Evolutionary conservation across 2,888 invertebrate genomes (phyloP), one percentile per base, ranked within the genome.

Genomic region (Hypsopygia costalis): DNA sequence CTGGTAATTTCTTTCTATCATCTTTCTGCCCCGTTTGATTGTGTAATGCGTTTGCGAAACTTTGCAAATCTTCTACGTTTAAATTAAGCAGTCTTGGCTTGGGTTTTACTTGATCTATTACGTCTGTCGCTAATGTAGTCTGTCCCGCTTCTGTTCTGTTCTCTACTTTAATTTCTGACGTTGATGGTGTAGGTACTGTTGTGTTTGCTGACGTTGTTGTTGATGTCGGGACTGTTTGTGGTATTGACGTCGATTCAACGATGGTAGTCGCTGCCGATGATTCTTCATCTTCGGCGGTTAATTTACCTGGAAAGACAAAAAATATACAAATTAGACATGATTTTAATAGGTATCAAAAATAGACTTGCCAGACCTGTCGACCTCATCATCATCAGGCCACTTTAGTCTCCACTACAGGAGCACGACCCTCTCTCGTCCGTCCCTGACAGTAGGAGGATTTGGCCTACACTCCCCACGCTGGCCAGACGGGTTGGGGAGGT

Each of bases 51-150:
- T 81, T 79, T 0, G 87, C 87, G 36, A 87, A 83, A 25, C 77
- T 81, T 56, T 83, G 82, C 21, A 87, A 53, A 32, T 87, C 87
- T 35, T 87, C 83, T n/a, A 83, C 76, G 32, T 73, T 82, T 43
- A 87, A 49, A 49, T 80, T 81, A n/a, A 87, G 47, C 43, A 86
- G 53, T 55, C 86, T 74, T 3, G 72, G 66, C 44, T 73, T 75
- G 1, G 80, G 75, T 60, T 78, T 82, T 2, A 51, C 40, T 9
- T 52, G 28, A 46, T 74, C 73, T 25, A 52, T 43, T 0, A 44
- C 43, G 39, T 76, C 72, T 29, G 49, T 40, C 11, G 36, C 20
- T 32, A 62, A 58, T 42, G 58, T 55, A 1, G 55, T 59, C 8
- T 61, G 44, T 43, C 46, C 40, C 42, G 48, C 49, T 39, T 62